Percentiles rank a stretch among this genome's conserved stretches.
phyloP scores from a whole-genome alignment of 2,888 invertebrate species.

The Cheilosia variabilis region DNA sequence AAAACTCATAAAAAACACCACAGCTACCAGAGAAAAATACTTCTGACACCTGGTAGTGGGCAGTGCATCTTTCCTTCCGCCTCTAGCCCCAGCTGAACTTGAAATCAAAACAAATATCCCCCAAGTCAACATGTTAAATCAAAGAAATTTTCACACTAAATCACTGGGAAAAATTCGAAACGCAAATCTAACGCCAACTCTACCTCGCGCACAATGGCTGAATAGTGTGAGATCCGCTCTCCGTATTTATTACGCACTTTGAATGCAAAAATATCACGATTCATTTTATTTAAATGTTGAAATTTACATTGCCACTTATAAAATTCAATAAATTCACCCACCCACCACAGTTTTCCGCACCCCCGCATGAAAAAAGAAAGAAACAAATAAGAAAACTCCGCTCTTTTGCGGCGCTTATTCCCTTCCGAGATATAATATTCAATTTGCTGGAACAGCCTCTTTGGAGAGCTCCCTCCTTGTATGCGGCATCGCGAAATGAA shows the following conservation, averaged over 20 bases:
- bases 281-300: slow-evolving; percentile 43
- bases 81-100: neutral
- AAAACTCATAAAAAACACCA: neutral
- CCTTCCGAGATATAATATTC: slow-evolving; percentile 16
- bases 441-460: slow-evolving; percentile 12
- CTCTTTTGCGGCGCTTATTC: neutral
- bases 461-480: neutral
- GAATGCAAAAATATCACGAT: slow-evolving; percentile 36
- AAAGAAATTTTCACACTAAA: slow-evolving; percentile 23
- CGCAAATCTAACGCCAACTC: neutral
- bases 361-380: neutral
- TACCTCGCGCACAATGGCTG: no score
- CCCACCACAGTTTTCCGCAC: slow-evolving; percentile 1
- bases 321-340: slow-evolving; percentile 35
- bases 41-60: slow-evolving; percentile 24
- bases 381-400: neutral
- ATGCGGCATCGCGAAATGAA: neutral
- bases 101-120: slow-evolving; percentile 14
- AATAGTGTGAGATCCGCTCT: neutral
- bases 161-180: neutral
- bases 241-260: slow-evolving; percentile 29
- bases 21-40: neutral
- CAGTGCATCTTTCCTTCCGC: neutral
- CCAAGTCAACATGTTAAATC: slow-evolving; percentile 21
- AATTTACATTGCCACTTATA: slow-evolving; percentile 38